Conservation (phyloP, 1,140 invertebrate species). For the Drosophila sucinea region DNA sequence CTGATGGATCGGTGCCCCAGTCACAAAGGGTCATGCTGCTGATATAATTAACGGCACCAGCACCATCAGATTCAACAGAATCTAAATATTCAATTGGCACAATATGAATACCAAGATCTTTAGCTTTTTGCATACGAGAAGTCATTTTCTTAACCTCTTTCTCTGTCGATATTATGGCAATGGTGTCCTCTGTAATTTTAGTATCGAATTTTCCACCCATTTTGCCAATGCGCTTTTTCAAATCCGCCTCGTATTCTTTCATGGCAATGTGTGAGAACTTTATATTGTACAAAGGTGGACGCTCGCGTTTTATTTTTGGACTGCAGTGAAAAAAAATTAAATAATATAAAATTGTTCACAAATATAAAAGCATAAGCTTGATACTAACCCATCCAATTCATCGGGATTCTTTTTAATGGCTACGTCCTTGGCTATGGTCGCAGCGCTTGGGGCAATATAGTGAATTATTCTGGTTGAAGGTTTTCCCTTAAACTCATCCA, state of each 20-base stretch:
- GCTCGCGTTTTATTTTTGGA: conserved; percentile 85
- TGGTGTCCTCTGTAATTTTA: conserved; percentile 87
- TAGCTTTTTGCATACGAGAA: conserved; percentile 87
- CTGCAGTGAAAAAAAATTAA: conserved; percentile 75
- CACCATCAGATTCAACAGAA: conserved; percentile 85
- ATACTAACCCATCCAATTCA: conserved; percentile 82
- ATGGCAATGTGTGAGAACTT: conserved; percentile 90
- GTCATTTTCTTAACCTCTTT: conserved; percentile 88
- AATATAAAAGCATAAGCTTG: not conserved
- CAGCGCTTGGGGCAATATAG: conserved; percentile 84
- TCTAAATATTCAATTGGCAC: conserved; percentile 92
- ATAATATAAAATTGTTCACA: conserved; percentile 16
- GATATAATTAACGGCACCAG: conserved; percentile 86
- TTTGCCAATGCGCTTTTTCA: conserved; percentile 88
- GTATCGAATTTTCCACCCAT: conserved; percentile 90
- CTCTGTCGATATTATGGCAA: conserved; percentile 90
- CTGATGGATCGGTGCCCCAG: conserved; percentile 91
- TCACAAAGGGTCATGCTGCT: conserved; percentile 89
- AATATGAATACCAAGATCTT: conserved; percentile 90
- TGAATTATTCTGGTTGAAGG: conserved; percentile 87
- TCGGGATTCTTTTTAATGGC: conserved; percentile 85
- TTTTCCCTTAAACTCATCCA: conserved; percentile 89
- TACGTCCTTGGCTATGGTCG: conserved; percentile 77
- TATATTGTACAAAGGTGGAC: conserved; percentile 90
- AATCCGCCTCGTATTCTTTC: conserved; percentile 85